Conservation (phyloP, 2,888 invertebrate genomes). For the Hypsopygia costalis region DNA sequence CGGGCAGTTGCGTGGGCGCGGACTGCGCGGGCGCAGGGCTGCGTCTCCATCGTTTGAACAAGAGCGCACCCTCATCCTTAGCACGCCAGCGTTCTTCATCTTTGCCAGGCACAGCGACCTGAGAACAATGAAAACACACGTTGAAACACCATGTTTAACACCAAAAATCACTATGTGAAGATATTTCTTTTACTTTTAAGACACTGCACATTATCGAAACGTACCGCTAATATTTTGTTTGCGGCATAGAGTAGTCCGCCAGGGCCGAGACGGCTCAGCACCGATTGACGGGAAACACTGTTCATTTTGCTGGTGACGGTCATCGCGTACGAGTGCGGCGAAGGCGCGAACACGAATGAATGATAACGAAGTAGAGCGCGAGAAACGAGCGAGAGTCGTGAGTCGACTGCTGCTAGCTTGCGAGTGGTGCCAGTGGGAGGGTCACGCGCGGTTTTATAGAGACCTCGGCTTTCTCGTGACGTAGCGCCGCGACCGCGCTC, state of each 20-base stretch:
- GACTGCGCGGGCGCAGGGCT: conserved; percentile 46
- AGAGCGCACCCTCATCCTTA: conserved; percentile 62
- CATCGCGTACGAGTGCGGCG: conserved; percentile 57
- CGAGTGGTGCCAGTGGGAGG: conserved; percentile 69
- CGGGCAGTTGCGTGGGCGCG: conserved; percentile 34
- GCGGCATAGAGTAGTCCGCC: conserved; percentile 73
- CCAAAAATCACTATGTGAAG: conserved; percentile 34
- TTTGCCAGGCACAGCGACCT: conserved; percentile 74
- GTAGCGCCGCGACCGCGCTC: conserved; percentile 47
- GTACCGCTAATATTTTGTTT: conserved; percentile 77
- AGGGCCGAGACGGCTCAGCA: conserved; percentile 70
- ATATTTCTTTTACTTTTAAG: conserved; percentile 35
- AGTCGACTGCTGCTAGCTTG: conserved; percentile 55
- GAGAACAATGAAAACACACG: conserved; percentile 65
- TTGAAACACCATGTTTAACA: conserved; percentile 53
- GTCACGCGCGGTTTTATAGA: conserved; percentile 62
- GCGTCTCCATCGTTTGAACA: conserved; percentile 72
- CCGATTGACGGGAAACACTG: conserved; percentile 73
- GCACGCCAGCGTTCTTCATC: conserved; percentile 72
- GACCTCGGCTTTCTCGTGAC: conserved; percentile 72
- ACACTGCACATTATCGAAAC: conserved; percentile 48
- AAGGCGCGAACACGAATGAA: conserved; percentile 54
- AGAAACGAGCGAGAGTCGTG: conserved; percentile 51
- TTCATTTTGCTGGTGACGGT: conserved; percentile 78
- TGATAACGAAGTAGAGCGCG: conserved; percentile 43